Evolutionary conservation across 2,113 vertebrate species (phyloP).

Genomic region (western clawed frog (Xenopus tropicalis)): UCB_Xtro_10.0 CM004445.2:104281501-104282000

Average conservation of each 20-base stretch:
- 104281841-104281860: background rate
- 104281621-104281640: slow-evolving; percentile 49
- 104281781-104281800: slow-evolving; percentile 15
- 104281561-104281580: slow-evolving; percentile 82
- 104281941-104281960: background rate
- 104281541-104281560: slow-evolving; percentile 72
- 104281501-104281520: slow-evolving; percentile 72
- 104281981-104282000: background rate
- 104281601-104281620: slow-evolving; percentile 51
- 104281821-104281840: background rate
- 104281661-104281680: slow-evolving; percentile 6
- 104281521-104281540: slow-evolving; percentile 73
- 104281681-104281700: slow-evolving; percentile 48
- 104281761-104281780: slow-evolving; percentile 52
- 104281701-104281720: slow-evolving; percentile 33
- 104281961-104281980: background rate
- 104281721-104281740: slow-evolving; percentile 50
- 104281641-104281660: slow-evolving; percentile 11
- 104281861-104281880: background rate
- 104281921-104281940: background rate
- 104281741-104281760: slow-evolving; percentile 55
- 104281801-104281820: background rate
- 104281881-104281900: background rate
- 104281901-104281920: too few species aligned
- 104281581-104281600: slow-evolving; percentile 57